A percentile compares a stretch with the other conserved stretches of the same genome.
Conservation (phyloP, 2,113 vertebrate species). For the Corythoichthys haematopterus region DNA sequence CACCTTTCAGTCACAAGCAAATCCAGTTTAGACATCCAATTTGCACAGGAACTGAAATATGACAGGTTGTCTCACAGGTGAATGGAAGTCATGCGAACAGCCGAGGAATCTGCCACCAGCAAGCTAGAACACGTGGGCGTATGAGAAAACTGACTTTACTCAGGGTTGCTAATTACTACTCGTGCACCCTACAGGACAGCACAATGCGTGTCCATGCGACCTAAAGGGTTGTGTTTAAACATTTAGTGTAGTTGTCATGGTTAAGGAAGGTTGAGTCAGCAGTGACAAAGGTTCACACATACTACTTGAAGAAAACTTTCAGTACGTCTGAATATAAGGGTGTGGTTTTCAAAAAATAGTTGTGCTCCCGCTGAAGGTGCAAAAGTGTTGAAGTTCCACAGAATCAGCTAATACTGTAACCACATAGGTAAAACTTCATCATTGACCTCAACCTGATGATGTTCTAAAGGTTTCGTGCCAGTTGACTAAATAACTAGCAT, state of each 20-base stretch:
- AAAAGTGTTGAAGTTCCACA: neutral
- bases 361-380: slow-evolving; percentile 7
- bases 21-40: slow-evolving; percentile 19
- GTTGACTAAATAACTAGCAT: too few relatives aligned
- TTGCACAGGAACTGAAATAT: slow-evolving; percentile 3
- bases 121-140: slow-evolving; percentile 45
- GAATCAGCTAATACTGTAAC: too few relatives aligned
- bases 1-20: slow-evolving; percentile 11
- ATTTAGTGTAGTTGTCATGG: neutral
- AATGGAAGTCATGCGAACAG: slow-evolving; percentile 32
- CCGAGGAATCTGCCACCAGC: slow-evolving; percentile 52
- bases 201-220: neutral
- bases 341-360: slow-evolving; percentile 15
- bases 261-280: neutral
- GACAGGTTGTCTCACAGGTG: neutral
- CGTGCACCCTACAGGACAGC: slow-evolving; percentile 12
- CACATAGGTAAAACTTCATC: too few relatives aligned
- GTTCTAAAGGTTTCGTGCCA: too few relatives aligned
- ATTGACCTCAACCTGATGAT: too few relatives aligned
- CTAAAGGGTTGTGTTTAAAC: neutral
- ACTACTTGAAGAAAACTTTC: neutral
- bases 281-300: neutral
- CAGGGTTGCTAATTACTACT: slow-evolving; percentile 40
- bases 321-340: slow-evolving; percentile 10
- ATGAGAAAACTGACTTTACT: slow-evolving; percentile 39